Evolutionary conservation across 2,888 invertebrate species (phyloP), one percentile per base, ranked within the genome.

Genomic region (Dasypolia templi): DNA sequence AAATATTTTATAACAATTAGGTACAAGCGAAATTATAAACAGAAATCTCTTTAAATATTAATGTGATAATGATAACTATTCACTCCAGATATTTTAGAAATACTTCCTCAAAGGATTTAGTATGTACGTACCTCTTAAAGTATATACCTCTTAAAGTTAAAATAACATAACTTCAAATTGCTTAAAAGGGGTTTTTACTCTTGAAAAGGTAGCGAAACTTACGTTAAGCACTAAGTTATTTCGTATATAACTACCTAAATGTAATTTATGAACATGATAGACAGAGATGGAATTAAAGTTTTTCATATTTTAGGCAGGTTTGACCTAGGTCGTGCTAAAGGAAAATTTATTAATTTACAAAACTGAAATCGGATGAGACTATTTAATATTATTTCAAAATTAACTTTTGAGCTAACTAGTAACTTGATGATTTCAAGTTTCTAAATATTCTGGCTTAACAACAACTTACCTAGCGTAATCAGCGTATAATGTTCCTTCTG

Each of bases 271-370:
- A n/a, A n/a, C 17, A 51, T 7, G 42, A 44, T 11, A 63, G 35
- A 12, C 32, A 5, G 5, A 53, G 32, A 35, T 75, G 61, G 4
- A 72, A 22, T 75, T 51, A 53, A 72, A 44, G n/a, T 51, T 65
- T 76, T 67, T 32, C 65, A 29, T 56, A n/a, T 46, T 75, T 51
- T 17, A 26, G 32, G 39, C 19, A n/a, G 22, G 14, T 29, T 53
- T 59, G 65, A 22, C 39, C 35, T 63, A 74, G 17, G 55, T 46
- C 46, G 14, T 19, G 3, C 29, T 19, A 51, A 44, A 49, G 22
- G 17, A 51, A 61, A 51, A 75, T 75, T 76, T 46, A 77, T 74
- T 77, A 65, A 77, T 65, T 49, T 68, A n/a, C 26, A 22, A 46
- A 69, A 61, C 39, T 42, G 1, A 75, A 53, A 39, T 59, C 32